phyloP scores from a whole-genome alignment of 1,140 invertebrate species.

The Drosophila tristis region DNA sequence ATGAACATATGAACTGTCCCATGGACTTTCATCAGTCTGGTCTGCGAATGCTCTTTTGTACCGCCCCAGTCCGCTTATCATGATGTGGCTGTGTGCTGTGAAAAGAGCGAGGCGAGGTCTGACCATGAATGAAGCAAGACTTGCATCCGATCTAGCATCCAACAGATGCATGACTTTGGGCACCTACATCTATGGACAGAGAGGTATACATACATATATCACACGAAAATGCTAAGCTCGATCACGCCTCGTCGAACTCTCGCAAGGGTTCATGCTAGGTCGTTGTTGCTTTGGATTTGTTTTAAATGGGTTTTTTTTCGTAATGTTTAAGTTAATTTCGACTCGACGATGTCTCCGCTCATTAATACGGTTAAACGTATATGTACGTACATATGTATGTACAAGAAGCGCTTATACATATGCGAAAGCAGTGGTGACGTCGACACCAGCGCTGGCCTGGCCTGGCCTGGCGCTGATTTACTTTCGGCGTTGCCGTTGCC shows the following conservation, averaged over 20 bases:
- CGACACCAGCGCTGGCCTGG: neutral
- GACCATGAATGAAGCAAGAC: too few relatives aligned
- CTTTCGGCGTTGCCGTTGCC: constrained; percentile 18
- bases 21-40: too few relatives aligned
- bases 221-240: constrained; percentile 29
- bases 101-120: too few relatives aligned
- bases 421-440: constrained; percentile 57
- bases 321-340: constrained; percentile 63
- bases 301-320: constrained; percentile 74
- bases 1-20: too few relatives aligned
- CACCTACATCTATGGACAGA: too few relatives aligned
- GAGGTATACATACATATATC: neutral
- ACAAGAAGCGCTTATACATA: constrained; percentile 57
- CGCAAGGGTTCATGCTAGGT: constrained; percentile 52
- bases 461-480: neutral
- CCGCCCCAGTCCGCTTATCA: too few relatives aligned
- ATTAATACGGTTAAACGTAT: constrained; percentile 47
- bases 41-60: too few relatives aligned
- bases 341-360: constrained; percentile 56
- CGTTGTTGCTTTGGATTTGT: constrained; percentile 53
- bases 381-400: constrained; percentile 30
- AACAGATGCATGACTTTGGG: too few relatives aligned
- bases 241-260: neutral
- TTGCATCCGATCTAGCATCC: too few relatives aligned
- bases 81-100: too few relatives aligned